phyloP scores from a whole-genome alignment of 2,113 vertebrate genomes.

The Geococcyx californianus region DNA sequence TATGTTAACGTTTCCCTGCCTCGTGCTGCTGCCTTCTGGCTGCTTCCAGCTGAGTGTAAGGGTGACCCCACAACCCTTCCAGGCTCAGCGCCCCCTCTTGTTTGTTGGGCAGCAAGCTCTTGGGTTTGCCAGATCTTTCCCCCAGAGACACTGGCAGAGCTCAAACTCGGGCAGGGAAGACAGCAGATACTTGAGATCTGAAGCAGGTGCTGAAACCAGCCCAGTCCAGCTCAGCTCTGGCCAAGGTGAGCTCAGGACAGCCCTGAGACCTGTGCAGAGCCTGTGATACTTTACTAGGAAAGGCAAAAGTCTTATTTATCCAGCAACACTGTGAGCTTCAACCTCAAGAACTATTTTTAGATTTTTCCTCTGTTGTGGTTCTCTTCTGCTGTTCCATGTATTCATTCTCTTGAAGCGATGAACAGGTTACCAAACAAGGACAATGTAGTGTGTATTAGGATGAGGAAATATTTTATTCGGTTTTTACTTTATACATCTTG shows the following conservation, averaged over 20 bases:
- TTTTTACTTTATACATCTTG: not conserved
- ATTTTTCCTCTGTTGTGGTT: not conserved
- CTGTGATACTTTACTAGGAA: not conserved
- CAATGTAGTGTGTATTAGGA: not conserved
- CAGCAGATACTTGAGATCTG: fast-evolving
- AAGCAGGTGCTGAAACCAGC: not conserved
- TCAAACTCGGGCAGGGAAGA: not conserved
- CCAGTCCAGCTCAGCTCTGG: not conserved
- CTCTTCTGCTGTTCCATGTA: not conserved
- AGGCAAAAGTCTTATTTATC: not conserved
- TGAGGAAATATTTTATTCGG: not conserved
- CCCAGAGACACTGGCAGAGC: not conserved
- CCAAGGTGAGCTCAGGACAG: not conserved
- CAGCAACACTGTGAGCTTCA: not conserved
- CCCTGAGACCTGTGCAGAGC: not conserved
- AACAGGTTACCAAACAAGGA: not conserved
- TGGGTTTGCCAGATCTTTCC: not conserved
- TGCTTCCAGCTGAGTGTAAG: not conserved
- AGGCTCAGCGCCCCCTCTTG: not conserved
- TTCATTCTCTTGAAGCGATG: not conserved
- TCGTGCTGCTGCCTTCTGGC: not conserved
- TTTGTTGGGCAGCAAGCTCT: not conserved
- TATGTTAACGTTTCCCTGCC: not conserved
- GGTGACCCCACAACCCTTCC: fast-evolving
- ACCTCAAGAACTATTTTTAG: not conserved